These are phyloP conservation scores for Ochotona curzoniae DNA, from an alignment of 2,113 vertebrate species.

Conservation along the genomic window DNA sequence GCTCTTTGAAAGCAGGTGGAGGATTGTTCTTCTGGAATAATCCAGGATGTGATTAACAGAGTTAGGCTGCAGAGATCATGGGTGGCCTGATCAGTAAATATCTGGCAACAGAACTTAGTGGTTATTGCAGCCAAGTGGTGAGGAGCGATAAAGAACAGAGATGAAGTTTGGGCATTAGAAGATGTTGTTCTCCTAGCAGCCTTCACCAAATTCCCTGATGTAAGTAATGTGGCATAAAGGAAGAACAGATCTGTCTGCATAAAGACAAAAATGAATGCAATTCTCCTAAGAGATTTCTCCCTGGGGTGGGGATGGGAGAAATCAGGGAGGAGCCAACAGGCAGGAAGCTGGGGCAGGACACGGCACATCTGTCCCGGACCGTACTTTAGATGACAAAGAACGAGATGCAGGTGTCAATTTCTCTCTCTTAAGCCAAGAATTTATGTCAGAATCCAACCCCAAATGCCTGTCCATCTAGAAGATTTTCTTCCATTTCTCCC, in stretches of 20 bases:
- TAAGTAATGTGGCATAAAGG: not conserved
- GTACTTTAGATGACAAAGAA: not conserved
- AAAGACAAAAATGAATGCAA: not conserved
- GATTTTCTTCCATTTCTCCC: constrained; percentile 57
- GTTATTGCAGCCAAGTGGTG: not conserved
- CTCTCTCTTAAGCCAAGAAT: not conserved
- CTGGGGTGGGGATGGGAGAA: too few species aligned
- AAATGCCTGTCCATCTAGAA: constrained; percentile 22
- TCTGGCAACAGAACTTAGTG: not conserved
- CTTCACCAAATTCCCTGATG: not conserved
- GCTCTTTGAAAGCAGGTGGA: not conserved
- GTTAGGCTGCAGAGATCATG: not conserved
- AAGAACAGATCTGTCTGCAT: not conserved
- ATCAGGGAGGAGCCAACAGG: too few species aligned
- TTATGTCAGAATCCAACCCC: not conserved
- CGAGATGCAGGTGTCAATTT: not conserved
- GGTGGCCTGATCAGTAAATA: not conserved
- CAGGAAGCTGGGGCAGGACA: not conserved
- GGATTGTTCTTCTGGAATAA: not conserved
- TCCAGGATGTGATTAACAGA: not conserved
- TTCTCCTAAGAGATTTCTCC: not conserved
- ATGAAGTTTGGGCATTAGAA: not conserved
- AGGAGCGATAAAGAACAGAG: not conserved
- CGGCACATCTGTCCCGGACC: not conserved
- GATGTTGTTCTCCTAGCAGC: not conserved